These are phyloP conservation scores for Thripadectes ignobilis DNA, from an alignment of 2,797 vertebrate species.

Conservation along the genomic window DNA sequence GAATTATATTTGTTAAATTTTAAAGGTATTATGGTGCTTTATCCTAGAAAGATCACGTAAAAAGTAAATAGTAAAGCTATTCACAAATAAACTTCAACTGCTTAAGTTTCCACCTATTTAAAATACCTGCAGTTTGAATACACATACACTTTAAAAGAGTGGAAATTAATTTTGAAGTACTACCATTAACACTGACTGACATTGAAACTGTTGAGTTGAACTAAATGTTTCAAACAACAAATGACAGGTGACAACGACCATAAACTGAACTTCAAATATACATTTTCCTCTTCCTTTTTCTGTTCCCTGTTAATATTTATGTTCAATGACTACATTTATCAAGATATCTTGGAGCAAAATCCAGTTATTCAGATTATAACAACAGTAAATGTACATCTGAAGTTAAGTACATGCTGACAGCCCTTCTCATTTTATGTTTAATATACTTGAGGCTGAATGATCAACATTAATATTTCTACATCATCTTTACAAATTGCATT, in stretches of 20 bases:
- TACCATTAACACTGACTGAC: not conserved
- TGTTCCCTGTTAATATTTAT: not conserved
- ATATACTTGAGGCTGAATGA: not conserved
- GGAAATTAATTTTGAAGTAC: not conserved
- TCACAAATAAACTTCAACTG: not conserved
- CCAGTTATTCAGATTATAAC: not conserved
- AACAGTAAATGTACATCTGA: not conserved
- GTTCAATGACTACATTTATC: not conserved
- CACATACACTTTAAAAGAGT: not conserved
- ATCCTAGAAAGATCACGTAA: constrained; percentile 18
- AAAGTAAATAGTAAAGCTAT: constrained; percentile 42
- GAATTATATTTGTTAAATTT: constrained; percentile 8
- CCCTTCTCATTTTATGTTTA: not conserved
- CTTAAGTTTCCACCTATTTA: constrained; percentile 65
- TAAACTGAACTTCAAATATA: not conserved
- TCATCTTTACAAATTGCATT: not conserved
- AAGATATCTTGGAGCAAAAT: not conserved
- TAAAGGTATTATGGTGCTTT: not conserved
- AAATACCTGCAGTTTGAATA: constrained; percentile 43
- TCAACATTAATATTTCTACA: not conserved
- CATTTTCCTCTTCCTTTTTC: not conserved
- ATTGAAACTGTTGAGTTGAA: not conserved
- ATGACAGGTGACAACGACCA: not conserved
- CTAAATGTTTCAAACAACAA: not conserved
- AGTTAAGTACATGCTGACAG: not conserved